phyloP scores from a whole-genome alignment of 1,140 invertebrate genomes.

The Stenopsyche tienmushanensis region DNA sequence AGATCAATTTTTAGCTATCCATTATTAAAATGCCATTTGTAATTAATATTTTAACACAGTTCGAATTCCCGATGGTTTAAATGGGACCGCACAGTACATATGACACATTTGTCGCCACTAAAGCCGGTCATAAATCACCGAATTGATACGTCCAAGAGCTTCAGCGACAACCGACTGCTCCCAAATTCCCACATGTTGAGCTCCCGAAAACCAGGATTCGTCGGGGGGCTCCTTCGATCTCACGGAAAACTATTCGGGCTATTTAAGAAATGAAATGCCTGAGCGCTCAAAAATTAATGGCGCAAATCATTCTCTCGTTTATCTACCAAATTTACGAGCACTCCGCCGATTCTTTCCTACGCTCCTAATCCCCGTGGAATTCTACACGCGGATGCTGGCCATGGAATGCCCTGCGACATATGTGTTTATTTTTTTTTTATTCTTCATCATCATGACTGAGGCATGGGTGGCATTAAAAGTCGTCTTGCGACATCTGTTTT shows the following conservation, averaged over 20 bases:
- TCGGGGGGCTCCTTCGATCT: too few species aligned
- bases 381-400: neutral
- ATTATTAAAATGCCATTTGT: too few species aligned
- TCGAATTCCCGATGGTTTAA: too few species aligned
- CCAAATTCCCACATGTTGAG: constrained; percentile 1
- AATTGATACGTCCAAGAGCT: neutral
- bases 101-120: neutral
- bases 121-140: neutral
- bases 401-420: neutral
- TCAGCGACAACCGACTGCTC: neutral
- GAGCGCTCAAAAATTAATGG: constrained; percentile 26
- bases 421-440: neutral
- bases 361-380: neutral
- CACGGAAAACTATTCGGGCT: constrained; percentile 12
- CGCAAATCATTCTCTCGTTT: constrained; percentile 27
- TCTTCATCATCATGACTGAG: neutral
- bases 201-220: neutral
- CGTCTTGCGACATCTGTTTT: constrained; percentile 14
- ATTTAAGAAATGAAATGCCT: constrained; percentile 25
- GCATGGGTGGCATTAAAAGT: constrained; percentile 1
- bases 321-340: constrained; percentile 18
- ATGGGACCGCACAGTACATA: too few species aligned
- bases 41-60: too few species aligned
- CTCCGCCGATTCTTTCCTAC: neutral
- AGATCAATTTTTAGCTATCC: too few species aligned